A percentile compares a stretch with the other conserved stretches of the same genome.
These are phyloP conservation scores for Notocelia uddmanniana DNA, from an alignment of 2,888 invertebrate genomes.

Conservation along the genomic window DNA sequence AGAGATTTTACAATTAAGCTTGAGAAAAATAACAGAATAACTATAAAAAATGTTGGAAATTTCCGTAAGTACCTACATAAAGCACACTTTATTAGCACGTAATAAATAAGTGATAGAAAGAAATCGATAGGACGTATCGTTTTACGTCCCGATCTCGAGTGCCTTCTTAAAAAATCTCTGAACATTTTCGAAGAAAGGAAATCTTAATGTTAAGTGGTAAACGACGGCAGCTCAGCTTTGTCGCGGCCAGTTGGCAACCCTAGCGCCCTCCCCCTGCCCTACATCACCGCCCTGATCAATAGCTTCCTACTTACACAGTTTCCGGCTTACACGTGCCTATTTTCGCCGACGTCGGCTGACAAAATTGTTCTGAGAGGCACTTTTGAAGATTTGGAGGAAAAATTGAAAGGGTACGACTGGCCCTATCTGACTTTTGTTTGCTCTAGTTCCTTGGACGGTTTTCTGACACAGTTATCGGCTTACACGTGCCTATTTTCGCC, in stretches of 20 bases:
- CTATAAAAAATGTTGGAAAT: neutral
- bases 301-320: slow-evolving; percentile 68
- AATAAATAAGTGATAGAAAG: too few relatives aligned
- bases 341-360: slow-evolving; percentile 50
- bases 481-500: neutral
- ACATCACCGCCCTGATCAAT: slow-evolving; percentile 68
- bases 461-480: neutral
- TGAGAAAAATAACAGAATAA: neutral
- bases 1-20: neutral
- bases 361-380: slow-evolving; percentile 36
- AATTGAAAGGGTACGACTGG: slow-evolving; percentile 9
- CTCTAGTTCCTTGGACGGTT: neutral
- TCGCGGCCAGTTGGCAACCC: slow-evolving; percentile 43
- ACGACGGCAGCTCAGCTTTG: slow-evolving; percentile 15
- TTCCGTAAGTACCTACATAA: too few relatives aligned
- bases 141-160: neutral
- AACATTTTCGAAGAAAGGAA: slow-evolving; percentile 14
- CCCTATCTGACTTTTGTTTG: neutral
- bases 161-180: slow-evolving; percentile 5
- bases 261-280: slow-evolving; percentile 50
- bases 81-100: neutral
- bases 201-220: slow-evolving; percentile 17
- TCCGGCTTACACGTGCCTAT: slow-evolving; percentile 59
- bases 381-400: slow-evolving; percentile 12
- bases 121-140: slow-evolving; percentile 2